Percentiles rank a stretch among this genome's conserved stretches.
These are phyloP conservation scores for Oxyura jamaicensis DNA, from an alignment of 2,113 vertebrate genomes.

Conservation along the genomic window DNA sequence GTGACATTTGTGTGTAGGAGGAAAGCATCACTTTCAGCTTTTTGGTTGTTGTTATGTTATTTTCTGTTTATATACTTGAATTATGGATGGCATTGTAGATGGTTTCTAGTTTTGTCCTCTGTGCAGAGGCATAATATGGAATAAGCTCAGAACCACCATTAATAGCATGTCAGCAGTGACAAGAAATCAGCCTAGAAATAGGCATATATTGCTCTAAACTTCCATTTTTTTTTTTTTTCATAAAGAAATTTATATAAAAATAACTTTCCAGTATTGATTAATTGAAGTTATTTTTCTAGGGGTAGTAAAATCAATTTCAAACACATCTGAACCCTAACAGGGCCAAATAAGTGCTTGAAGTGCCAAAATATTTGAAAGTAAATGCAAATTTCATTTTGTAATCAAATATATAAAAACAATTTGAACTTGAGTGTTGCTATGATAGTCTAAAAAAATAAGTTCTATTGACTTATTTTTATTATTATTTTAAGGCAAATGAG, in stretches of 20 bases:
- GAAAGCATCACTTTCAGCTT: background rate
- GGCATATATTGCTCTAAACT: background rate
- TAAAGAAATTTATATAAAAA: background rate
- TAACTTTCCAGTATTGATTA: background rate
- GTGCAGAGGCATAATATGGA: rapidly evolving
- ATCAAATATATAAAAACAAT: background rate
- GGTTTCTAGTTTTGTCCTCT: background rate
- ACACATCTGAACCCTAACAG: background rate
- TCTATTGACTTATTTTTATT: too few relatives aligned
- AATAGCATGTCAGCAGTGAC: background rate
- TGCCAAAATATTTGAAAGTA: background rate
- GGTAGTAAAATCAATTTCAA: background rate
- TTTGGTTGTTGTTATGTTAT: background rate
- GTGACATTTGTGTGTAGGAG: background rate
- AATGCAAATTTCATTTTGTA: background rate
- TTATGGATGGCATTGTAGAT: background rate
- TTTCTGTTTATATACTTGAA: background rate
- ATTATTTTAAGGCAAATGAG: background rate
- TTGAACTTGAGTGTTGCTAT: background rate
- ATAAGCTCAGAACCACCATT: background rate
- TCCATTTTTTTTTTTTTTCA: background rate
- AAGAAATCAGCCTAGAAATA: background rate
- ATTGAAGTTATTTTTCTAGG: background rate
- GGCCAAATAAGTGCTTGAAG: background rate
- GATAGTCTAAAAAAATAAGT: background rate